These are phyloP conservation scores for Microctonus aethiopoides DNA, from an alignment of 2,888 invertebrate genomes.

Conservation along the genomic window DNA sequence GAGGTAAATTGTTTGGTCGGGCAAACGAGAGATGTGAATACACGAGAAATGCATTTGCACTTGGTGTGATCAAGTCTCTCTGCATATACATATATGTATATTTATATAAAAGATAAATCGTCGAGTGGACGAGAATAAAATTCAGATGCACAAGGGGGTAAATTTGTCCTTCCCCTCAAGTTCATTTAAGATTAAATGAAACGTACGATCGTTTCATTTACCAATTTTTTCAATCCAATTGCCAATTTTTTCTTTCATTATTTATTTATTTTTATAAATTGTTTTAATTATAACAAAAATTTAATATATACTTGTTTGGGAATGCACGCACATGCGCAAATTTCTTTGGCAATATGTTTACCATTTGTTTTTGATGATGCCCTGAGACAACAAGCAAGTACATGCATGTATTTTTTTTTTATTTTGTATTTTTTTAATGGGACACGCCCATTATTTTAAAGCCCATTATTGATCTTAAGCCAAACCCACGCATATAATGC, in stretches of 20 bases:
- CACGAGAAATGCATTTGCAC: slow-evolving; percentile 66
- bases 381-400: background rate
- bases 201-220: background rate
- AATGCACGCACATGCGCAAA: background rate
- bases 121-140: slow-evolving; percentile 29
- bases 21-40: slow-evolving; percentile 60
- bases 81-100: slow-evolving; percentile 21
- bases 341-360: background rate
- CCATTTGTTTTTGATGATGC: background rate
- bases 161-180: background rate
- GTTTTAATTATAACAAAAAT: background rate
- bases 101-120: background rate
- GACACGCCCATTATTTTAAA: slow-evolving; percentile 29
- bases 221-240: background rate
- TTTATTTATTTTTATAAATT: background rate
- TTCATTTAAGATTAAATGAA: background rate
- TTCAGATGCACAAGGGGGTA: slow-evolving; percentile 30
- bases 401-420: background rate
- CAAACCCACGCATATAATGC: slow-evolving; percentile 22
- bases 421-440: background rate
- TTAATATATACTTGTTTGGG: background rate
- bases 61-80: slow-evolving; percentile 40
- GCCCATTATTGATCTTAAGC: slow-evolving; percentile 17
- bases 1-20: slow-evolving; percentile 61
- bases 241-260: background rate